Percentiles rank a stretch among this genome's conserved stretches.
Conservation (phyloP, 2,888 invertebrate genomes). For the Hyles lineata region DNA sequence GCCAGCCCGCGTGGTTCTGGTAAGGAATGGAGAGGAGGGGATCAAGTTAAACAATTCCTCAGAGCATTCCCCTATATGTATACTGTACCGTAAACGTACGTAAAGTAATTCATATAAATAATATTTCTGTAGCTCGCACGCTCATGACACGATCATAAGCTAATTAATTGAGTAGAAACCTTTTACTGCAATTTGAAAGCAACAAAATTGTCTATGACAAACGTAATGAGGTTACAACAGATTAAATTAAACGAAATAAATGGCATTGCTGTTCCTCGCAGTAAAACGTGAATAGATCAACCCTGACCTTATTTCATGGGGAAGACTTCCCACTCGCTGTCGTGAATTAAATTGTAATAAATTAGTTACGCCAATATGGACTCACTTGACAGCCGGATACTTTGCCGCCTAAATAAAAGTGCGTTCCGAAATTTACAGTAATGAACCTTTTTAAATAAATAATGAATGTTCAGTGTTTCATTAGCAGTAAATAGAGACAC, state of each 20-base stretch:
- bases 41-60: too few species aligned
- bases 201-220: constrained; percentile 5
- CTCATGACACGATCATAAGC: too few species aligned
- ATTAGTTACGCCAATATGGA: constrained; percentile 13
- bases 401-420: constrained; percentile 3
- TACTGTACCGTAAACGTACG: too few species aligned
- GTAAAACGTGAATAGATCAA: constrained; percentile 34
- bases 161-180: too few species aligned
- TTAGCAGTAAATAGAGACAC: neutral
- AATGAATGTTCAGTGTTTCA: neutral
- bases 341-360: constrained; percentile 14
- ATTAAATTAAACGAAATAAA: constrained; percentile 25
- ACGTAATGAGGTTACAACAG: neutral
- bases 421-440: neutral
- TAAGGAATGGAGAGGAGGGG: too few species aligned
- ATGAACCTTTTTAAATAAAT: neutral
- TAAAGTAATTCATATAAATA: too few species aligned
- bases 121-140: too few species aligned
- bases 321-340: constrained; percentile 23
- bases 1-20: too few species aligned
- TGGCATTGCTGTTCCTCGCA: neutral
- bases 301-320: constrained; percentile 38
- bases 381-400: neutral
- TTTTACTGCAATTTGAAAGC: neutral
- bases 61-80: too few species aligned